Conservation (phyloP, 2,113 vertebrate species). For the Poeciliopsis retropinna region DNA sequence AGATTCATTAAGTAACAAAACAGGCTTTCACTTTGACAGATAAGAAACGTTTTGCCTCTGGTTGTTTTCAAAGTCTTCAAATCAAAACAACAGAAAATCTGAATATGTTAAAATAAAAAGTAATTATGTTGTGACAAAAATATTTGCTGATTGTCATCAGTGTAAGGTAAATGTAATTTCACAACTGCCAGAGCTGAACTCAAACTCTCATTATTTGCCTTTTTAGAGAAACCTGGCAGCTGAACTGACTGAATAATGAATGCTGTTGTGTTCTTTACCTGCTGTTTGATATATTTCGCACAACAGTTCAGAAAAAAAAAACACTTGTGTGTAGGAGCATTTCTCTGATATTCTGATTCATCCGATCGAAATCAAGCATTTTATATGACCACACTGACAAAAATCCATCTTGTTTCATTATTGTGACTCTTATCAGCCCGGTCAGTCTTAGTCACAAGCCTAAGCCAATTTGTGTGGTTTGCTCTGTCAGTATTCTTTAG, state of each 20-base stretch:
- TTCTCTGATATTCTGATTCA: not conserved
- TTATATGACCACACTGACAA: not conserved
- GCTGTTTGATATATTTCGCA: not conserved
- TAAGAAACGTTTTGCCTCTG: not conserved
- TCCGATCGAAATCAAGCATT: not conserved
- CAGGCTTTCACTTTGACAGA: not conserved
- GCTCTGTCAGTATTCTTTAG: conserved; percentile 27
- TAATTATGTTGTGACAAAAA: not conserved
- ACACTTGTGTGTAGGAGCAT: not conserved
- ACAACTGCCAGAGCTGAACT: not conserved
- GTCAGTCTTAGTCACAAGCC: conserved; percentile 6
- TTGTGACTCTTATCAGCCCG: conserved; percentile 19
- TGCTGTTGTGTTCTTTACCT: not conserved
- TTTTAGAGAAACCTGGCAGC: not conserved
- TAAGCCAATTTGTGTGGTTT: conserved; percentile 6
- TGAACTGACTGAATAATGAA: not conserved
- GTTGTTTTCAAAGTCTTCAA: not conserved
- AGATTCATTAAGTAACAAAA: not conserved
- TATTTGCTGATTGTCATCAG: not conserved
- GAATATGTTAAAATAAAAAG: not conserved
- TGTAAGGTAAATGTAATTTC: not conserved
- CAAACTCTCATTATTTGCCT: not conserved
- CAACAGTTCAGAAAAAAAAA: not conserved
- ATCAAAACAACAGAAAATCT: not conserved
- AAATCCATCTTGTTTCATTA: not conserved